Evolutionary conservation across 2,797 vertebrate genomes (phyloP), one percentile per base, ranked within the genome.

Genomic region (Natrix natrix): DNA sequence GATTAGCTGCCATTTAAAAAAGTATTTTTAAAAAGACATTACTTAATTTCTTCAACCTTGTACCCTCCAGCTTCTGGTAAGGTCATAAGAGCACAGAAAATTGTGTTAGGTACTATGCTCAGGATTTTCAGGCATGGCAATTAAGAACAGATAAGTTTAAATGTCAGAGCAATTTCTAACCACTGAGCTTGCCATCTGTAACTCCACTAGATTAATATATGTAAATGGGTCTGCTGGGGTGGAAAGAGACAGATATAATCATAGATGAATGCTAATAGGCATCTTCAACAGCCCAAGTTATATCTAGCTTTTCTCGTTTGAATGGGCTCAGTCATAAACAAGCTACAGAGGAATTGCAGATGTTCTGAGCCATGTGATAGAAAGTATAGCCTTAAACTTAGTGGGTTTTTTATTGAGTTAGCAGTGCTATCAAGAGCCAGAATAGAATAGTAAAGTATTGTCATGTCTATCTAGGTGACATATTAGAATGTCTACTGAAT

Each of bases 241-340:
- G 32, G 74, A 78, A n/a, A 57, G n/a, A 91, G 69, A 83, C 78
- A 91, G 66, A 74, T 91, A 54, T 91, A 91, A 91, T 57, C 52
- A 91, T 74, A 91, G 32, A 78, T 43, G 32, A 78, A 48, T 83
- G 54, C 63, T 83, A 78, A 91, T 78, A 37, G 83, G 69, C 55
- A 78, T 91, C 90, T 91, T 16, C 32, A 43, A 24, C 55, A 57
- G 54, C n/a, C 90, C 88, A 48, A 24, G 88, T 89, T 74, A 55
- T 43, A 32, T 56, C 63, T 69, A 55, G 89, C 52, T 55, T 90
- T 90, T n/a, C 78, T 26, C 89, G 6, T 78, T 78, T 91, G 66
- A 56, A 22, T 90, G n/a, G 28, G 26, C 24, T 59, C 56, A 78
- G 54, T 32, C 66, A 78, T 69, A 69, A 54, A 69, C 54, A 69